These are phyloP conservation scores for Rhinoderma darwinii DNA, from an alignment of 2,113 vertebrate genomes.

Conservation along the genomic window DNA sequence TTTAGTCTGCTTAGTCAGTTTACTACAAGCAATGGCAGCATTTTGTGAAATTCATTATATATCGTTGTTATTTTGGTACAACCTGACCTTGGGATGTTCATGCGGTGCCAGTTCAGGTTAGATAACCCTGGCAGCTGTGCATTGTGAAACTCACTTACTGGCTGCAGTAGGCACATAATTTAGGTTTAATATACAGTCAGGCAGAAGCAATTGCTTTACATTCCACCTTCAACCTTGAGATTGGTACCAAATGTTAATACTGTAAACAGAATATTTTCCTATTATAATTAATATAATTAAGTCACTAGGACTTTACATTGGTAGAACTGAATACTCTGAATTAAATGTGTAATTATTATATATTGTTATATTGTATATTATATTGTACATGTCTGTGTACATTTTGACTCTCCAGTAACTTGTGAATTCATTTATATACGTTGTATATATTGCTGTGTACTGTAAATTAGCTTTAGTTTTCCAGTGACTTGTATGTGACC, in stretches of 20 bases:
- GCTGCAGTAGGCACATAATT: background rate
- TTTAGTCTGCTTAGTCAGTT: background rate
- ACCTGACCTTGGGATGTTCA: background rate
- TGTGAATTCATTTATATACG: constrained; percentile 77
- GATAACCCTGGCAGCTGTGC: background rate
- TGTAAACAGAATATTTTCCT: constrained; percentile 40
- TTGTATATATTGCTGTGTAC: constrained; percentile 85
- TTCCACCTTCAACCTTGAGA: background rate
- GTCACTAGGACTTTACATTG: background rate
- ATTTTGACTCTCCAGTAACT: constrained; percentile 86
- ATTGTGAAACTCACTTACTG: background rate
- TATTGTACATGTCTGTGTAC: constrained; percentile 92
- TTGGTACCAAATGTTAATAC: constrained; percentile 20
- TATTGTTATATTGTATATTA: constrained; percentile 79
- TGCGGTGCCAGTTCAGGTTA: background rate
- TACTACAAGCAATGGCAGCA: background rate
- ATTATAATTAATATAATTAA: background rate
- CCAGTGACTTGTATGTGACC: constrained; percentile 63
- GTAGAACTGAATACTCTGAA: constrained; percentile 12
- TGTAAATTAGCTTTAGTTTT: constrained; percentile 82
- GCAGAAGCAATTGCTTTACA: background rate
- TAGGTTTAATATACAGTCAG: background rate
- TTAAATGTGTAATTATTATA: constrained; percentile 64
- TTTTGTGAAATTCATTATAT: background rate
- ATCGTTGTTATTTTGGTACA: background rate